Evolutionary conservation across 2,113 vertebrate species (phyloP), one percentile per base, ranked within the genome.

Genomic region (Sturnus vulgaris): DNA sequence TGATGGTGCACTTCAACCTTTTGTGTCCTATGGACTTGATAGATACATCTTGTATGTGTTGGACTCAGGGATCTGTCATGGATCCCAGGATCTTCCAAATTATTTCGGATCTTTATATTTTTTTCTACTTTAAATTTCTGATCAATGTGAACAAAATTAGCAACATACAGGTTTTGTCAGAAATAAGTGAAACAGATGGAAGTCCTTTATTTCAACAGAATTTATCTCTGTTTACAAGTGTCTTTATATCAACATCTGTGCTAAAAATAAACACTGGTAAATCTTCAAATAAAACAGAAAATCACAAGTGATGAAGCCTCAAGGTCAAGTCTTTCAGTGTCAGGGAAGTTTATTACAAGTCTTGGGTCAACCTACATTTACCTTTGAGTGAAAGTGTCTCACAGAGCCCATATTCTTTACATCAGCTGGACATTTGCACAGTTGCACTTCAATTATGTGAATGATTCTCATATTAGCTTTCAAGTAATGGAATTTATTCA

Each of bases 401-500:
- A 47, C 42, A 83, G 47, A 91, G 39, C 6, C 25, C 0, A 0
- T 28, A 81, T 77, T 77, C 63, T 90, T 90, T 53, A 66, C 16
- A 88, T 65, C 71, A 86, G 39, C 60, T 56, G 56, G 64, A 63
- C 47, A 64, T 70, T 68, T 73, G 27, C 0, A 0, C 52, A 49
- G 24, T 66, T 90, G 39, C 52, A 68, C 49, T 92, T 76, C 27
- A 10, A 12, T 75, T 88, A 75, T 31, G 42, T 70, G 88, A 86
- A 56, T 64, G 24, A 77, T 82, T 93, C 79, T 91, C 35, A 19
- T 52, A 24, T 52, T 94, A 90, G 55, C 66, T 86, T 95, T 88
- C 75, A 95, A 91, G 75, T 75, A 60, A 75, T 71, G 39, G 60
- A 66, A 88, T 83, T 83, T 81, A 63, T 92, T 94, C 88, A 92